Conservation (phyloP, 2,113 vertebrate genomes). For the Junco hyemalis region DNA sequence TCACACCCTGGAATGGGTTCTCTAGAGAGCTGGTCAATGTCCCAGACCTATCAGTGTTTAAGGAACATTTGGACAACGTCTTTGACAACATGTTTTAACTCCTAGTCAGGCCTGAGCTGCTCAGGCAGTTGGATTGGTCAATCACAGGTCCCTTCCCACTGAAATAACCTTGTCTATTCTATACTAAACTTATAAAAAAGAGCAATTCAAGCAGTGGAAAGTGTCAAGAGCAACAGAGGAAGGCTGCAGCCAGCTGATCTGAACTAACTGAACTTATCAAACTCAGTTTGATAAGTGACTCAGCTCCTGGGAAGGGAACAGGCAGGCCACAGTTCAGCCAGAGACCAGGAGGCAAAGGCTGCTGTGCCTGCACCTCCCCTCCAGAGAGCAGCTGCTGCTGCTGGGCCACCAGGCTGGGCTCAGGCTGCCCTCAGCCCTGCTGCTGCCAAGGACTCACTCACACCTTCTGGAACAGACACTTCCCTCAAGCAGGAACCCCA, state of each 20-base stretch:
- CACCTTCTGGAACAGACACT: background rate
- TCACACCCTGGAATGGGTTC: background rate
- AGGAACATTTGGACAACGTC: background rate
- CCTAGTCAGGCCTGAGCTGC: background rate
- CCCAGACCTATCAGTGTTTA: background rate
- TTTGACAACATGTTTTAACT: background rate
- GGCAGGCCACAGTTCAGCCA: background rate
- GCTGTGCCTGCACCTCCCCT: background rate
- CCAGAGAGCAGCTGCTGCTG: accelerated
- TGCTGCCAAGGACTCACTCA: background rate
- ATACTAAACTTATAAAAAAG: background rate
- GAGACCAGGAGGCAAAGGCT: background rate
- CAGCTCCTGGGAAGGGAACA: background rate
- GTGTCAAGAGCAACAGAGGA: background rate
- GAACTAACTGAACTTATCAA: background rate
- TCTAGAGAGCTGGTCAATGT: background rate
- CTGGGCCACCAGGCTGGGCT: background rate
- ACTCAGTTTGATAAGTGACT: background rate
- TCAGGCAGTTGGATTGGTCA: background rate
- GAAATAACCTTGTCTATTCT: background rate
- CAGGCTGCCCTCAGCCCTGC: background rate
- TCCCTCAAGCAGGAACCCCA: background rate
- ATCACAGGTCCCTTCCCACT: background rate
- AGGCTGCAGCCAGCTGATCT: background rate
- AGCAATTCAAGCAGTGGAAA: background rate